Percentiles rank a stretch among this genome's conserved stretches.
Conservation (phyloP, 2,797 vertebrate species). For the Pelobates cultripes region DNA sequence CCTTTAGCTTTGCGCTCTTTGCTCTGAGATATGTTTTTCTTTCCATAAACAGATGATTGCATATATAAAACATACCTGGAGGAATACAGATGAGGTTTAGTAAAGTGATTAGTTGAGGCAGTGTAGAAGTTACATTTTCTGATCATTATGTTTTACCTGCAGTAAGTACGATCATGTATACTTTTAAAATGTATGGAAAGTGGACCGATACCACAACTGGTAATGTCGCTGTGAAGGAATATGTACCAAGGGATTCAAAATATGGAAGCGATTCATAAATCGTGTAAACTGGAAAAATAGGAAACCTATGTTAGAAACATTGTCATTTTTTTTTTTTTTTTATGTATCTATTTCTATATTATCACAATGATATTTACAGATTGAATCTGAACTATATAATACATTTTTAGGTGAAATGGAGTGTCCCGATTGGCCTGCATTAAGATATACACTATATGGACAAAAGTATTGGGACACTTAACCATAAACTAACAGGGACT, state of each 20-base stretch:
- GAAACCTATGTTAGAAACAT: neutral
- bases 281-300: conserved; percentile 74
- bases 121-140: too few relatives aligned
- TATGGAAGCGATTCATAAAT: conserved; percentile 80
- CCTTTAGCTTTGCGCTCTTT: conserved; percentile 26
- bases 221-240: conserved; percentile 66
- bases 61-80: conserved; percentile 73
- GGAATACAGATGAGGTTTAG: conserved; percentile 58
- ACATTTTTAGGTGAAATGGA: too few relatives aligned
- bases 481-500: too few relatives aligned
- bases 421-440: too few relatives aligned
- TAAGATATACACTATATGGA: too few relatives aligned
- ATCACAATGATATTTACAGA: too few relatives aligned
- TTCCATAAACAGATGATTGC: conserved; percentile 67
- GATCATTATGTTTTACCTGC: conserved; percentile 74
- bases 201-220: conserved; percentile 66
- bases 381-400: too few relatives aligned
- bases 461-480: too few relatives aligned
- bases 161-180: conserved; percentile 78
- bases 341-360: too few relatives aligned
- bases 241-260: conserved; percentile 71
- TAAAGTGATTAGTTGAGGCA: conserved; percentile 1
- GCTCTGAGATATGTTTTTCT: conserved; percentile 60
- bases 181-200: conserved; percentile 75
- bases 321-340: too few relatives aligned